Base-by-base conservation (phyloP, 2,888 invertebrate species). In the Clitarchus hookeri region DNA sequence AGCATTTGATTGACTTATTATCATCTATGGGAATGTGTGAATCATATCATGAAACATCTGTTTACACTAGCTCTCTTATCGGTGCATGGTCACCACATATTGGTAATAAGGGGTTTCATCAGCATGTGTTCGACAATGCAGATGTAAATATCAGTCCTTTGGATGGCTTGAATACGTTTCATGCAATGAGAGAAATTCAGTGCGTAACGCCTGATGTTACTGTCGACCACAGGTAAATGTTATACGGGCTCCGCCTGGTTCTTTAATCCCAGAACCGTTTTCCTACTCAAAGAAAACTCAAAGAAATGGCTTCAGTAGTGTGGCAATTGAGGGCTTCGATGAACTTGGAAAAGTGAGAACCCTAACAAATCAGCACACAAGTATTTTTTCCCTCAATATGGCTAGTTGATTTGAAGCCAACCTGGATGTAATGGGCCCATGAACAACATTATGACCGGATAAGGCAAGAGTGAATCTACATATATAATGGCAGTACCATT, bases 401-500 rank as follows among this genome's bases (percentile, higher is more conserved):
- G 11, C 19, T 78, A 25, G 78, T 78, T 78, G 11, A 26, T 25
- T 0, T 26, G 19, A 0, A 78, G 26, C 19, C 11, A 78, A 78
- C 78, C 78, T 19, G 78, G 78, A 78, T 6, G 78, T 12, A 78
- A 78, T 78, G 78, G 26, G 25, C 19, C 19, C 78, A 78, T 78
- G 78, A 78, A 78, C 78, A 26, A 78, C 78, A 78, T 12, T 78
- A 78, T 78, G 78, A 78, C 25, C 19, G 26, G 11, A 2, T 23
- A n/a, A 25, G 78, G 78, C 13, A 26, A 25, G 78, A 16, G 78
- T 9, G 26, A 78, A 78, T 78, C 6, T 25, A 23, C 78, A 78
- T 78, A 78, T 23, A 78, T 78, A 78, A 78, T 78, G 26, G 78
- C 78, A 78, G 26, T 78, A 78, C 78, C 78, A 78, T 78, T 78